Percentiles rank a stretch among this genome's conserved stretches.
Conservation (phyloP, 2,113 vertebrate species). For the Egretta garzetta region DNA sequence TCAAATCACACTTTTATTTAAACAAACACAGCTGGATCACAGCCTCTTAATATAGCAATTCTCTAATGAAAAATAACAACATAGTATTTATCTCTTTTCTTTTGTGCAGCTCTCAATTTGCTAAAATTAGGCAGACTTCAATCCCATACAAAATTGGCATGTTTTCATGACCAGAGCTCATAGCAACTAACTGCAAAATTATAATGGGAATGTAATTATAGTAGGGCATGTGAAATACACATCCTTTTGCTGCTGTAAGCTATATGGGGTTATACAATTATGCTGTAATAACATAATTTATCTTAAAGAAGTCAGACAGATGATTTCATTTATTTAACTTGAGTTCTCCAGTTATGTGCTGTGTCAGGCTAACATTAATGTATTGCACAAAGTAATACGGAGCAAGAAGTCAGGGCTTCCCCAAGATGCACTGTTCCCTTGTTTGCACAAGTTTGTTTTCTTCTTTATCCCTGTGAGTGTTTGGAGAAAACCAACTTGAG, state of each 20-base stretch:
- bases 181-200: constrained; percentile 86
- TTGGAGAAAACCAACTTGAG: not conserved
- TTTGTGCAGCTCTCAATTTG: constrained; percentile 85
- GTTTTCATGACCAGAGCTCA: constrained; percentile 85
- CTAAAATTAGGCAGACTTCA: constrained; percentile 86
- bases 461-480: not conserved
- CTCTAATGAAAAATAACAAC: constrained; percentile 88
- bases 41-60: constrained; percentile 87
- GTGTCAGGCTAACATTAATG: constrained; percentile 66
- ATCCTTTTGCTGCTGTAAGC: constrained; percentile 80
- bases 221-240: constrained; percentile 81
- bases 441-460: not conserved
- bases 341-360: constrained; percentile 66
- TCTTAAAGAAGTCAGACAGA: constrained; percentile 77
- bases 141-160: constrained; percentile 82
- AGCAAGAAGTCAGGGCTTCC: constrained; percentile 6
- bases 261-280: constrained; percentile 79
- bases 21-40: constrained; percentile 88
- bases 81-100: constrained; percentile 85
- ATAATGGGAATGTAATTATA: constrained; percentile 82
- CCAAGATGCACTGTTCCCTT: not conserved
- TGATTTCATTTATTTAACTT: constrained; percentile 79
- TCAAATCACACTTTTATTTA: constrained; percentile 90
- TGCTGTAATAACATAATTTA: constrained; percentile 79
- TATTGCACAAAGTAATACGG: constrained; percentile 35